Evolutionary conservation across 2,113 vertebrate genomes (phyloP).

Genomic region (Phocoena sinus): DNA sequence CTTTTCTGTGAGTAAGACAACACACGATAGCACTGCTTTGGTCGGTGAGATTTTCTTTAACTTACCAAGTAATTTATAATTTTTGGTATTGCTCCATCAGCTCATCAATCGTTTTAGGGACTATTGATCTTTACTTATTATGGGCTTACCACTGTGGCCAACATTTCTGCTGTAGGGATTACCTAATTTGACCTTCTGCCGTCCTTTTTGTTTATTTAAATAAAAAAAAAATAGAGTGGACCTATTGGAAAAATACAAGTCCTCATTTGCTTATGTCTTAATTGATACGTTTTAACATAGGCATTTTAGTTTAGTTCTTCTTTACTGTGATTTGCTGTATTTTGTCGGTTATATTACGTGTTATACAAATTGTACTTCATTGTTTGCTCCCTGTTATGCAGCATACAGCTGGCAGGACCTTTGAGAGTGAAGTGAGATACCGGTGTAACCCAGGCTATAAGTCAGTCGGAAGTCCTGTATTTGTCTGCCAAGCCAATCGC

Average conservation of each 20-base stretch:
- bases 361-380: background rate
- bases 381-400: constrained; percentile 69
- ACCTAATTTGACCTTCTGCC: background rate
- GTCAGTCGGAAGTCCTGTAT: constrained; percentile 84
- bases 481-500: constrained; percentile 92
- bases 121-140: background rate
- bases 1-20: background rate
- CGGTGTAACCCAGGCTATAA: constrained; percentile 89
- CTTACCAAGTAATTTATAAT: background rate
- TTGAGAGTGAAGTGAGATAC: constrained; percentile 88
- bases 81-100: background rate
- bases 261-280: background rate
- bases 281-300: background rate
- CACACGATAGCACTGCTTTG: background rate
- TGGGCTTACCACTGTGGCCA: background rate
- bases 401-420: constrained; percentile 84
- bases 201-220: background rate
- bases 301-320: background rate
- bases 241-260: background rate
- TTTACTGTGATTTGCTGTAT: background rate
- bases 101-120: background rate
- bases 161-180: background rate
- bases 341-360: background rate
- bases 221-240: background rate
- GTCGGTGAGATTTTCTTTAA: background rate